A percentile compares a stretch with the other conserved stretches of the same genome.
Conservation (phyloP, 2,113 vertebrate genomes). For the Monopterus albus region DNA sequence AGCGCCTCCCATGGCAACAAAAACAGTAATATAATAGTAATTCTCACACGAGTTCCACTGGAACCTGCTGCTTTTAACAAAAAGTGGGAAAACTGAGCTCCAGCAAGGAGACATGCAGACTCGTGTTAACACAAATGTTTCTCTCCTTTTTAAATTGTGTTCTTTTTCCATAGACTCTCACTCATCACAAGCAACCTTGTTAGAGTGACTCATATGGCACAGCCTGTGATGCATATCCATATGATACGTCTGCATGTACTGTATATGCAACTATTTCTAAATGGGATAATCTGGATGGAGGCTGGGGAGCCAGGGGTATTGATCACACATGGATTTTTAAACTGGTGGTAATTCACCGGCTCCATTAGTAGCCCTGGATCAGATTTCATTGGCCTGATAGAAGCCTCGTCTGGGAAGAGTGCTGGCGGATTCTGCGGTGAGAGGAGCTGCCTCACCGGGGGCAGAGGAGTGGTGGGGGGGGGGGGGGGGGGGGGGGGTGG, state of each 20-base stretch:
- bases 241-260: constrained; percentile 46
- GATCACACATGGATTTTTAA: constrained; percentile 85
- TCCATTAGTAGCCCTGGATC: constrained; percentile 83
- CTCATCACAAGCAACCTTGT: constrained; percentile 56
- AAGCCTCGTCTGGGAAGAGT: constrained; percentile 75
- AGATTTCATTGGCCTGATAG: constrained; percentile 83
- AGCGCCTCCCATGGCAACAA: constrained; percentile 71
- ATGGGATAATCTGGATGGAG: constrained; percentile 70
- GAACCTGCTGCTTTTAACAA: constrained; percentile 47
- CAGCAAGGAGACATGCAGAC: neutral
- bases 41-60: constrained; percentile 36
- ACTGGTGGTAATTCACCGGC: constrained; percentile 75
- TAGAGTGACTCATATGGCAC: constrained; percentile 56
- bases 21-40: constrained; percentile 38
- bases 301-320: constrained; percentile 79
- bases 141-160: neutral
- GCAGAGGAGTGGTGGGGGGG: constrained; percentile 34
- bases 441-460: constrained; percentile 57
- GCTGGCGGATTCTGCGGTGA: constrained; percentile 74
- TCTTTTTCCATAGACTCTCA: neutral
- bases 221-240: constrained; percentile 29
- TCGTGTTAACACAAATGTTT: neutral
- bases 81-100: constrained; percentile 27
- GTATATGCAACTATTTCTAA: constrained; percentile 61
- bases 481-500: constrained; percentile 20